Evolutionary conservation across 2,888 invertebrate species (phyloP).

Genomic region (Cosmopolites sordidus): DNA sequence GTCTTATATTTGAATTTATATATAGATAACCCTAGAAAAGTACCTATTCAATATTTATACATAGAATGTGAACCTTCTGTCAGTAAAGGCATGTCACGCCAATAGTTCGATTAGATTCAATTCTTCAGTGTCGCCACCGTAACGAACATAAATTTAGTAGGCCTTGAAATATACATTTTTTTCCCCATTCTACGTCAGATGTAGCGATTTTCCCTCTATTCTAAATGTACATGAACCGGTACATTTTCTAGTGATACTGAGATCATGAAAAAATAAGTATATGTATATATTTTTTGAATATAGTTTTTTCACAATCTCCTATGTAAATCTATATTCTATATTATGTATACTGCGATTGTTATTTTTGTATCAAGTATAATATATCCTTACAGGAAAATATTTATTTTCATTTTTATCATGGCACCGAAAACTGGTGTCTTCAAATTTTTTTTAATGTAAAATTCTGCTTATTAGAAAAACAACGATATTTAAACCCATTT

Average conservation of each 20-base stretch:
- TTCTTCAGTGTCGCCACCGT: no score
- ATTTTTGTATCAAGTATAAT: slow-evolving; percentile 34
- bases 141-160: background rate
- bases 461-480: no score
- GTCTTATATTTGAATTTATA: slow-evolving; percentile 19
- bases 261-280: slow-evolving; percentile 27
- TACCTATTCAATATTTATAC: background rate
- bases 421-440: slow-evolving; percentile 33
- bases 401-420: slow-evolving; percentile 5
- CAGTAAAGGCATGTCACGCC: no score
- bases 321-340: slow-evolving; percentile 27
- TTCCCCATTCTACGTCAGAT: background rate
- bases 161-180: background rate
- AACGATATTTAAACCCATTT: no score
- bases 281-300: slow-evolving; percentile 21
- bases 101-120: no score
- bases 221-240: background rate
- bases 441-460: slow-evolving; percentile 19
- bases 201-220: background rate
- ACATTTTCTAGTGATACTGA: slow-evolving; percentile 1
- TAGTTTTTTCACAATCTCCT: slow-evolving; percentile 19
- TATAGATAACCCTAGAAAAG: slow-evolving; percentile 4
- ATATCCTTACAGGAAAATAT: slow-evolving; percentile 21
- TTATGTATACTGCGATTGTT: slow-evolving; percentile 37
- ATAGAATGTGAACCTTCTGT: background rate